Evolutionary conservation across 2,113 vertebrate species (phyloP), one percentile per base, ranked within the genome.

Genomic region (Dendrocopos noguchii): DNA sequence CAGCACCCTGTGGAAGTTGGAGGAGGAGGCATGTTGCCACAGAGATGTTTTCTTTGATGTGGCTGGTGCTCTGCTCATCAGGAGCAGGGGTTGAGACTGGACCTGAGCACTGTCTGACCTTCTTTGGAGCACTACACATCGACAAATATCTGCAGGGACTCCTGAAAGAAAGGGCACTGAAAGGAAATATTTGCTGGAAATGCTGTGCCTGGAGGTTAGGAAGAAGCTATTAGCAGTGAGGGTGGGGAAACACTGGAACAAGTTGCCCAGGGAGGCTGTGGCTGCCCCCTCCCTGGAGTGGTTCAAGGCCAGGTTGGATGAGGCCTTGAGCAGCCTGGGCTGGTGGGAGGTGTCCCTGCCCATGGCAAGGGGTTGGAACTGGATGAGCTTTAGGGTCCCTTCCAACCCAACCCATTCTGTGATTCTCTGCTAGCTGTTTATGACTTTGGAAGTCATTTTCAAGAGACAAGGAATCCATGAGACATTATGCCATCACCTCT

Each of bases 391-490:
- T 22, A 52, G 25, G 50, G 22, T 52, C 22, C 18, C 50, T 25
- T 52, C 50, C 22, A 52, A 24, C 50, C 22, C 50, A 52, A 52
- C 12, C 50, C 50, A 52, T 52, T 25, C 50, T 52, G 50, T 25
- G 50, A 52, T 52, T 52, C 24, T 25, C 50, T 52, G 50, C 50
- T 52, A 52, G 22, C 12, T 36, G 8, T 59, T 5, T 36, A 56
- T 67, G 83, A 52, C 71, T 21, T 91, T 72, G 33, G 50, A 80
- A 52, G 27, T 55, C 21, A 67, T 80, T 67, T 70, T 75, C 44
- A 79, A 68, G n/a, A 64, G 31, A 59, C 2, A 1, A 10, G 47
- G 12, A 84, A 39, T 7, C 29, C 0, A 0, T 42, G 29, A 53
- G 10, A 6, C 5, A 1, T 15, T 82, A 27, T 80, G 39, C 28